Percentiles rank a stretch among this genome's conserved stretches.
Conservation (phyloP, 2,113 vertebrate species). For the Chiloscyllium plagiosum region DNA sequence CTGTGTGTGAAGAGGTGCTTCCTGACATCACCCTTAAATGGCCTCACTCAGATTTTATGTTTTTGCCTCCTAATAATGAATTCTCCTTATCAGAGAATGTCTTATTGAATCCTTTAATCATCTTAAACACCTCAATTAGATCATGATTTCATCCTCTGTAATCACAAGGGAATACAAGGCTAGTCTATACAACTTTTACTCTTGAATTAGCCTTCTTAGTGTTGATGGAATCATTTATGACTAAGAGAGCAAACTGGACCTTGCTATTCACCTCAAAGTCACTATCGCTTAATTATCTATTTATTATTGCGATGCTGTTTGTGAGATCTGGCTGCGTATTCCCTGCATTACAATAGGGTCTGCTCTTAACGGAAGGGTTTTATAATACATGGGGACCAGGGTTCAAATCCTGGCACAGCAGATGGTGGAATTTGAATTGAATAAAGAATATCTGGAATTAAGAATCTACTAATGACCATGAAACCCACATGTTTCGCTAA, state of each 20-base stretch:
- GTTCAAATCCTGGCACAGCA: too few relatives aligned
- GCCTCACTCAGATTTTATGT: not conserved
- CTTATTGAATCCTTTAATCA: not conserved
- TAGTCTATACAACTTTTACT: not conserved
- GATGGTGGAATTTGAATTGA: too few relatives aligned
- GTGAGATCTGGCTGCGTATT: not conserved
- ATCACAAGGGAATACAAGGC: not conserved
- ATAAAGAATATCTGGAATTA: too few relatives aligned
- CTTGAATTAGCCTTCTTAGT: not conserved
- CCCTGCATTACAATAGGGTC: not conserved
- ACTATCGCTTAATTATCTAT: not conserved
- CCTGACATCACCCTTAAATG: not conserved
- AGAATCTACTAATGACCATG: too few relatives aligned
- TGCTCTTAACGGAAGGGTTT: too few relatives aligned
- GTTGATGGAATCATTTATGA: not conserved
- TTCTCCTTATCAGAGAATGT: not conserved
- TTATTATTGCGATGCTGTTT: not conserved
- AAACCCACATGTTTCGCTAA: too few relatives aligned
- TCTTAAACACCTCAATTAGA: not conserved
- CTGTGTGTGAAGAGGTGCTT: not conserved
- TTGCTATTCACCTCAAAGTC: not conserved
- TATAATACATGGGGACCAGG: too few relatives aligned
- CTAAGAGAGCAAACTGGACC: not conserved
- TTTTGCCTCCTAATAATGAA: not conserved
- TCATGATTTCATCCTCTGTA: not conserved